Percentiles rank a stretch among this genome's conserved stretches.
Evolutionary conservation across 2,113 vertebrate species (phyloP).

Genomic region (Oryzias celebensis): DNA sequence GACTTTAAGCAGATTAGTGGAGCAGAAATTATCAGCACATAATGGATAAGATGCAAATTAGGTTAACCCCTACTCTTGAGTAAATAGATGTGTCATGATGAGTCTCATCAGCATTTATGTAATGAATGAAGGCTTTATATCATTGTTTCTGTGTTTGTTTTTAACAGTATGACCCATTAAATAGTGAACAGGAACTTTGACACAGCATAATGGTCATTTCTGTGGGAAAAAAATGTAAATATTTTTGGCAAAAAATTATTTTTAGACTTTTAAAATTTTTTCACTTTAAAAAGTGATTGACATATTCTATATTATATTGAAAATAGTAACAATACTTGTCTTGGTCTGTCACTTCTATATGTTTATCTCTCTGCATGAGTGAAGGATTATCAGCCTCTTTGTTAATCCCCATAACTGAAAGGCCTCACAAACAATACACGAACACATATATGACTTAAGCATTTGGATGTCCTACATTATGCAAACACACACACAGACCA

Average conservation of each 20-base stretch:
- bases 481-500: too few relatives aligned
- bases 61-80: slow-evolving; percentile 20
- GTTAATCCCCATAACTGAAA: too few relatives aligned
- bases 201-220: neutral
- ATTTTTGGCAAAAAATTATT: neutral
- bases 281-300: too few relatives aligned
- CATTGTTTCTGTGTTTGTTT: neutral
- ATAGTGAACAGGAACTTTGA: neutral
- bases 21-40: slow-evolving; percentile 39
- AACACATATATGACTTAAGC: too few relatives aligned
- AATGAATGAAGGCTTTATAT: neutral
- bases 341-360: too few relatives aligned
- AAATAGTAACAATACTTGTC: too few relatives aligned
- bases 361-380: too few relatives aligned
- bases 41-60: slow-evolving; percentile 43
- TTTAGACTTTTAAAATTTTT: neutral
- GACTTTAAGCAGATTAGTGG: slow-evolving; percentile 48
- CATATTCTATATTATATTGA: too few relatives aligned
- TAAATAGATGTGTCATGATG: slow-evolving; percentile 2
- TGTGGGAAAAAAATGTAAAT: neutral
- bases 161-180: neutral
- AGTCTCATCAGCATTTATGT: slow-evolving; percentile 10
- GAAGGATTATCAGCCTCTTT: too few relatives aligned
- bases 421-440: too few relatives aligned
- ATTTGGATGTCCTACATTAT: too few relatives aligned